Conservation (phyloP, 2,797 vertebrate genomes). For the Rhodeus uyekii region DNA sequence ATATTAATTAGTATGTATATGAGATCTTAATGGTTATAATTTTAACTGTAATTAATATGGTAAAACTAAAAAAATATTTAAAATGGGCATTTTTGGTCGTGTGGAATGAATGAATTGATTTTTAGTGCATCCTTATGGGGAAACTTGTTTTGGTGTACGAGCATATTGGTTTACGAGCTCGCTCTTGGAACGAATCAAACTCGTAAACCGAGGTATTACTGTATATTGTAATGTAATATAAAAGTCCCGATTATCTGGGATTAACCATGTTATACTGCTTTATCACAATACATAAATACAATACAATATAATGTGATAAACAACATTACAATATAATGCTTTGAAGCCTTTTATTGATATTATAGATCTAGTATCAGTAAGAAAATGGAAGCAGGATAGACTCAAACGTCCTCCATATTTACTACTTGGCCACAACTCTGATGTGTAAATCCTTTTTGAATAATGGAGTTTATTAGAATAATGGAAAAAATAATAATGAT, state of each 20-base stretch:
- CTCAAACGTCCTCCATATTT: background rate
- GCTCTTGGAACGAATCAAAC: too few relatives aligned
- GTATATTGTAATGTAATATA: background rate
- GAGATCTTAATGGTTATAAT: too few relatives aligned
- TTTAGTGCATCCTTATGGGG: too few relatives aligned
- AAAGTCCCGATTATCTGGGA: background rate
- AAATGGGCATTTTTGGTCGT: too few relatives aligned
- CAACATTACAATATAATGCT: background rate
- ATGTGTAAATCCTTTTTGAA: background rate
- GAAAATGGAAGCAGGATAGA: background rate
- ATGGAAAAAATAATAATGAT: rapidly evolving
- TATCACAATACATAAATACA: background rate
- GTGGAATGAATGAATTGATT: too few relatives aligned
- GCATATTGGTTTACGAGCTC: too few relatives aligned
- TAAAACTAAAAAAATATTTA: too few relatives aligned
- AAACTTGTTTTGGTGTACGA: too few relatives aligned
- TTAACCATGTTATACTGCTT: background rate
- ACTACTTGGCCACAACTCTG: background rate
- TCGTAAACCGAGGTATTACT: too few relatives aligned
- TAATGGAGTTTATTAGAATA: background rate
- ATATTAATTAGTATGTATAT: too few relatives aligned
- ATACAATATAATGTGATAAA: background rate
- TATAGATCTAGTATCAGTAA: background rate
- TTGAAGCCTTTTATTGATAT: background rate
- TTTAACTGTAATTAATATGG: too few relatives aligned